phyloP scores from a whole-genome alignment of 2,888 invertebrate genomes.

The Andrena bicolor region DNA sequence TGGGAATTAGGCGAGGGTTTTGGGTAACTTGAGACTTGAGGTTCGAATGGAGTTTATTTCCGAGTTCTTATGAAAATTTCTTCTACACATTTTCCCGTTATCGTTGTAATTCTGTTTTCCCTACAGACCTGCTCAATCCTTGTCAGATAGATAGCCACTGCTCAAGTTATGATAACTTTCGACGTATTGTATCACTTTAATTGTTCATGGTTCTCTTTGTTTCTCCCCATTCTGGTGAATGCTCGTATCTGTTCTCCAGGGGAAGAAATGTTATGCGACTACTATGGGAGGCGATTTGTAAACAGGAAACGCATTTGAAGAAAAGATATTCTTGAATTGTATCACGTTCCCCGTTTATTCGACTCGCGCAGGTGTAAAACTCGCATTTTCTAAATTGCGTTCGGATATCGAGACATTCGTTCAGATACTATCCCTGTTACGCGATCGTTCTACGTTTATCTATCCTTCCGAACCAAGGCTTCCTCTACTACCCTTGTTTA shows the following conservation, averaged over 20 bases:
- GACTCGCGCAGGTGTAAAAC: constrained; percentile 16
- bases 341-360: neutral
- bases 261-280: neutral
- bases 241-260: neutral
- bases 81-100: too few relatives aligned
- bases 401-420: constrained; percentile 8
- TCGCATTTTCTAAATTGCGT: constrained; percentile 8
- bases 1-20: too few relatives aligned
- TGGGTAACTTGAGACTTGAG: too few relatives aligned
- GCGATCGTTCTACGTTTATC: neutral
- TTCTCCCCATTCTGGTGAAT: neutral
- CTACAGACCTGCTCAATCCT: too few relatives aligned
- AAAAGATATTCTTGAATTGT: neutral
- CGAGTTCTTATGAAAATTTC: too few relatives aligned
- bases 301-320: neutral
- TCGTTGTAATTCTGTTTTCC: too few relatives aligned
- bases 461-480: neutral
- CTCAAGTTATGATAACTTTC: too few relatives aligned
- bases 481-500: too few relatives aligned
- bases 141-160: too few relatives aligned
- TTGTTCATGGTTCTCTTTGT: neutral
- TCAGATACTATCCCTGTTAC: neutral
- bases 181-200: constrained; percentile 10
- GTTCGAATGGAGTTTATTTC: too few relatives aligned
- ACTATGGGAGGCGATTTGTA: constrained; percentile 10